Conservation (phyloP, 2,113 vertebrate species). For the Benitochromis conjunctus region DNA sequence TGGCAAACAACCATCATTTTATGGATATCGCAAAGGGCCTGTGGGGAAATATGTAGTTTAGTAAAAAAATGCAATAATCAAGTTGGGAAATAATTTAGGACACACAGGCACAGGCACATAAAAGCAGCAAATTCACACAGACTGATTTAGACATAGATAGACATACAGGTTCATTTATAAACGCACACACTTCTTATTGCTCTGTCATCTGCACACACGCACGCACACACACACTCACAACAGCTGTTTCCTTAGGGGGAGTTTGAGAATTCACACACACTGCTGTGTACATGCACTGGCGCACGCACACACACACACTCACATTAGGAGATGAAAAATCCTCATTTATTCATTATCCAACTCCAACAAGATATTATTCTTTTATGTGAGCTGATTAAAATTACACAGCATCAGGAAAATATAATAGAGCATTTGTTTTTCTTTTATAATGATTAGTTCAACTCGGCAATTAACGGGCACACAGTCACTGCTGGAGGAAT, state of each 20-base stretch:
- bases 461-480: constrained; percentile 3
- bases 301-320: not conserved
- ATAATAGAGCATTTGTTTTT: constrained; percentile 38
- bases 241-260: not conserved
- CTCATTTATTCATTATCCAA: constrained; percentile 42
- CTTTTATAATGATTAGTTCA: constrained; percentile 32
- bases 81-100: constrained; percentile 54
- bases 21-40: constrained; percentile 40
- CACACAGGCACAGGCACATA: constrained; percentile 8
- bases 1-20: constrained; percentile 36
- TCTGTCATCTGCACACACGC: not conserved
- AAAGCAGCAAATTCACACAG: not conserved
- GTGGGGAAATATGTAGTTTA: constrained; percentile 60
- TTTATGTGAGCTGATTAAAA: constrained; percentile 47
- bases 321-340: constrained; percentile 11
- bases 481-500: not conserved
- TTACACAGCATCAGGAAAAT: constrained; percentile 13
- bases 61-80: constrained; percentile 34
- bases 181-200: not conserved
- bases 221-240: not conserved
- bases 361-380: constrained; percentile 32
- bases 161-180: not conserved
- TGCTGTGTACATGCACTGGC: not conserved
- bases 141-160: not conserved
- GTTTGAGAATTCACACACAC: not conserved